A percentile compares a stretch with the other conserved stretches of the same genome.
phyloP scores from a whole-genome alignment of 2,888 invertebrate genomes.

The Isoperla grammatica region DNA sequence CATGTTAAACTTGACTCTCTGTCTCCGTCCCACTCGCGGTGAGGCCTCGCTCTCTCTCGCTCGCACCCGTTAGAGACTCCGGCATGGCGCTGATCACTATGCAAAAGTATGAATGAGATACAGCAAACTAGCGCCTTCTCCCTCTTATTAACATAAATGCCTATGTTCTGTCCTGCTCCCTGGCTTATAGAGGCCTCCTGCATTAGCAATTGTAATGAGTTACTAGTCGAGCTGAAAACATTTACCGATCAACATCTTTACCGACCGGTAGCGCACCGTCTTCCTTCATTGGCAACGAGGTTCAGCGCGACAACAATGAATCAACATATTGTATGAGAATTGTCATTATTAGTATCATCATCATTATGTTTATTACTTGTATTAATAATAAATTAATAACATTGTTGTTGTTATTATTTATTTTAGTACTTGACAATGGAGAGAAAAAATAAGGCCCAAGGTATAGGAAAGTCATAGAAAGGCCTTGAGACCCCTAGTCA shows the following conservation, averaged over 20 bases:
- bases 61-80: constrained; percentile 5
- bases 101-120: constrained; percentile 58
- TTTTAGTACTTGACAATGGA: too few species aligned
- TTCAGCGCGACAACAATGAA: too few species aligned
- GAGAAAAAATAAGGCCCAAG: too few species aligned
- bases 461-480: too few species aligned
- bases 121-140: constrained; percentile 34
- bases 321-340: too few species aligned
- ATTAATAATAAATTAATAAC: too few species aligned
- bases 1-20: constrained; percentile 23
- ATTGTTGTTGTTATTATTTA: too few species aligned
- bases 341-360: too few species aligned
- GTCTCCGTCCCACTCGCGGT: neutral
- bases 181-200: constrained; percentile 7
- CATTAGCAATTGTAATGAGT: constrained; percentile 33
- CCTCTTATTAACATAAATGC: constrained; percentile 10
- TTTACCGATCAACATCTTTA: constrained; percentile 7
- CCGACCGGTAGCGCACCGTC: neutral
- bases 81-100: constrained; percentile 37
- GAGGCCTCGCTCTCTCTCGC: constrained; percentile 14
- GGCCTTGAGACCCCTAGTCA: too few species aligned
- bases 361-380: too few species aligned
- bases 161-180: neutral
- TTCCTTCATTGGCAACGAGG: neutral
- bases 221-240: constrained; percentile 25